phyloP scores from a whole-genome alignment of 2,888 invertebrate genomes.

The Drosophila anomalata region DNA sequence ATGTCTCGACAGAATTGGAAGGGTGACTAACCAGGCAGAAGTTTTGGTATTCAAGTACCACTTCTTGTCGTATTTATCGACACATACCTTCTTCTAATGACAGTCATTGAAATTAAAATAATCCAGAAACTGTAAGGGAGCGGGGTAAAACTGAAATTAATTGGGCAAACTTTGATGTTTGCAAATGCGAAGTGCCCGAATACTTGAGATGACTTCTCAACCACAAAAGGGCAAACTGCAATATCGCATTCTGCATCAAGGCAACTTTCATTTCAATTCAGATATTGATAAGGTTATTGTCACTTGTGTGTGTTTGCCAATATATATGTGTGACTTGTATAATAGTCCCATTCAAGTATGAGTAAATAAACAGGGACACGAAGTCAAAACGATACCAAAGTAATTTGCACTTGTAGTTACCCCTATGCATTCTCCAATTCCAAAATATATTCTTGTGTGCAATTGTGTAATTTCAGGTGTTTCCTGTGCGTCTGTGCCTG shows the following conservation, averaged over 20 bases:
- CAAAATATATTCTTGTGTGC: neutral
- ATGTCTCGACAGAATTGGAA: constrained; percentile 53
- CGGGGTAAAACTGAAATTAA: constrained; percentile 43
- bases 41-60: constrained; percentile 30
- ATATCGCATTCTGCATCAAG: constrained; percentile 58
- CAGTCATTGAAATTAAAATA: constrained; percentile 64
- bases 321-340: constrained; percentile 32
- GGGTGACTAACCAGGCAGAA: constrained; percentile 27
- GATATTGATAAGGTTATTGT: constrained; percentile 68
- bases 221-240: constrained; percentile 48
- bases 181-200: constrained; percentile 23
- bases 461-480: constrained; percentile 52
- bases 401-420: constrained; percentile 54
- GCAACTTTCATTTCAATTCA: constrained; percentile 38
- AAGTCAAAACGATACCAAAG: constrained; percentile 55
- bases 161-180: constrained; percentile 54
- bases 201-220: constrained; percentile 45
- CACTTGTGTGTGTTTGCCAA: constrained; percentile 38
- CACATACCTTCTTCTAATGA: constrained; percentile 41
- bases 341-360: constrained; percentile 43
- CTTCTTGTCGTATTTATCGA: constrained; percentile 43
- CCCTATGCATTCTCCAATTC: neutral
- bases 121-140: constrained; percentile 19
- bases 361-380: constrained; percentile 49
- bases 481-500: constrained; percentile 27